Evolutionary conservation across 2,113 vertebrate species (phyloP).

Genomic region (Ictalurus punctatus): DNA sequence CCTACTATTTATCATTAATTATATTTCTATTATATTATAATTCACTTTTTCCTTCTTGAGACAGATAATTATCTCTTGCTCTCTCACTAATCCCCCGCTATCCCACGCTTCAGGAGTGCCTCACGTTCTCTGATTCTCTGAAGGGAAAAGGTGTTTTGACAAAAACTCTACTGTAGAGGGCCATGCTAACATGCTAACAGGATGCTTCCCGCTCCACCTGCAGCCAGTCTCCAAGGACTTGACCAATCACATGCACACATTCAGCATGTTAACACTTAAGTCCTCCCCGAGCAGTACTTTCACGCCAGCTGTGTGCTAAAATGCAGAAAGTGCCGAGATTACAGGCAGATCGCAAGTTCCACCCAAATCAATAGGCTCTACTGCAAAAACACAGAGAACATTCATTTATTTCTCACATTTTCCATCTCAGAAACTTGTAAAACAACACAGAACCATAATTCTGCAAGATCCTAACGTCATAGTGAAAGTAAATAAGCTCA

Average conservation of each 20-base stretch:
- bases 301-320: neutral
- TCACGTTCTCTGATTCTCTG: constrained; percentile 8
- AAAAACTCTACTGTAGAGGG: constrained; percentile 1
- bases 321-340: neutral
- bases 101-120: constrained; percentile 4
- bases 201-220: neutral
- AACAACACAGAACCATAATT: neutral
- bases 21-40: neutral
- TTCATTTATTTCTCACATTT: neutral
- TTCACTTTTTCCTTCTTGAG: neutral
- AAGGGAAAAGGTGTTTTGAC: neutral
- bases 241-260: neutral
- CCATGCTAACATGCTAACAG: constrained; percentile 28
- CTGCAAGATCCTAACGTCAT: neutral
- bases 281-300: neutral
- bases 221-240: neutral
- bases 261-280: neutral
- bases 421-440: neutral
- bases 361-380: neutral
- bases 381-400: neutral
- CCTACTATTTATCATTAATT: neutral
- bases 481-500: neutral
- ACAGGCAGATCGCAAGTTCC: neutral
- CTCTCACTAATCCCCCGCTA: neutral
- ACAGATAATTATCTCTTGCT: neutral